phyloP scores from a whole-genome alignment of 2,797 vertebrate genomes.

The Myioborus melanocephalus region DNA sequence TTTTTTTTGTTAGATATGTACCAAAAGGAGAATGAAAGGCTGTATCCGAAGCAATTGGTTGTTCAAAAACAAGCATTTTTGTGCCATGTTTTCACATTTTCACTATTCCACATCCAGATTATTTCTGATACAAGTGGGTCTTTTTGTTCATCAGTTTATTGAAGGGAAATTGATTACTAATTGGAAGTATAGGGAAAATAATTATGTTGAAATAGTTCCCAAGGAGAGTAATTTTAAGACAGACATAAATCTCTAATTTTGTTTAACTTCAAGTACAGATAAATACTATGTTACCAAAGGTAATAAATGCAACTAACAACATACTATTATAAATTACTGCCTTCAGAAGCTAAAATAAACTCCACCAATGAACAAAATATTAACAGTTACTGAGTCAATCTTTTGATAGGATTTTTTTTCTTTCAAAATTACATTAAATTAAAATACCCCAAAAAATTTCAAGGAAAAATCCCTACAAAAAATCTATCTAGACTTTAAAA shows the following conservation, averaged over 20 bases:
- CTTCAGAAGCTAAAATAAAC: neutral
- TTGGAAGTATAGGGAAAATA: neutral
- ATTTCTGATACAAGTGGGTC: neutral
- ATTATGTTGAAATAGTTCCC: neutral
- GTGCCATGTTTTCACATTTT: neutral
- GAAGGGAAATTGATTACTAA: neutral
- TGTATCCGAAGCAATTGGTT: neutral
- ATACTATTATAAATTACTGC: neutral
- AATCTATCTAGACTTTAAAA: neutral
- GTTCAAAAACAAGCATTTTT: neutral
- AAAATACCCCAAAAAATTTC: fast-evolving
- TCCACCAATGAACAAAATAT: neutral
- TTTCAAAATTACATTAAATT: neutral
- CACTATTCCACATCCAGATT: neutral
- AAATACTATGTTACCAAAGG: neutral
- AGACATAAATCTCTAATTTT: neutral
- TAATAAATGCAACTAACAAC: neutral
- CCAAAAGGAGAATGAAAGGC: neutral
- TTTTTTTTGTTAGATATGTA: neutral
- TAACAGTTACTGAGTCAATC: neutral
- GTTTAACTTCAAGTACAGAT: neutral
- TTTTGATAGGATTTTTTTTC: neutral
- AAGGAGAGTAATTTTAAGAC: neutral
- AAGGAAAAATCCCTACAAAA: fast-evolving
- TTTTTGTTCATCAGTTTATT: neutral